phyloP scores from a whole-genome alignment of 2,113 vertebrate genomes.

The Actenoides lindsayi region DNA sequence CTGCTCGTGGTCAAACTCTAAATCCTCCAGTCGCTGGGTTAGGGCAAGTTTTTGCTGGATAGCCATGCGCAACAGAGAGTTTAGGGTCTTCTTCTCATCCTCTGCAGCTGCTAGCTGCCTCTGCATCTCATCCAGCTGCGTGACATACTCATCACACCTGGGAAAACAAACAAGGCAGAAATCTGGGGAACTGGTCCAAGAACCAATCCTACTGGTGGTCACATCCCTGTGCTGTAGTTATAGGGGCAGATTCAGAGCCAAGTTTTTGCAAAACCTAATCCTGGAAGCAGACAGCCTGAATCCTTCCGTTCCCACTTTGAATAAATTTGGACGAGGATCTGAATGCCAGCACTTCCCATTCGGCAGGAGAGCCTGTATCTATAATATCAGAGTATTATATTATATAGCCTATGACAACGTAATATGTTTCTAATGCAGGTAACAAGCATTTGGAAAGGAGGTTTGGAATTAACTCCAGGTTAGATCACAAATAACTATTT shows the following conservation, averaged over 20 bases:
- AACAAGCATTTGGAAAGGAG: neutral
- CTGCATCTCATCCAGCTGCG: constrained; percentile 98
- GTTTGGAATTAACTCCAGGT: neutral
- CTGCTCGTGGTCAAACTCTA: constrained; percentile 99
- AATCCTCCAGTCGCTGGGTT: constrained; percentile 96
- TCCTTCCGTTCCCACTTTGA: neutral
- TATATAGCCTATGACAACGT: neutral
- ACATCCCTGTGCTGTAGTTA: fast-evolving
- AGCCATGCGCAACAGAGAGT: constrained; percentile 96
- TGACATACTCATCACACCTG: constrained; percentile 97
- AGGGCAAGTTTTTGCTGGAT: constrained; percentile 99
- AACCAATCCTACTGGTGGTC: fast-evolving
- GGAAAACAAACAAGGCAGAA: constrained; percentile 17
- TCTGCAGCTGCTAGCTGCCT: constrained; percentile 96
- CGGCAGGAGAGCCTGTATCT: neutral
- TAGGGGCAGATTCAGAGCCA: neutral
- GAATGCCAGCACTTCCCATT: neutral
- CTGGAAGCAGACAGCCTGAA: neutral
- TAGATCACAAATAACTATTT: neutral
- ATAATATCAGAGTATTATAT: neutral
- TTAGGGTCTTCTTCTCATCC: constrained; percentile 98
- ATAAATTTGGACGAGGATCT: neutral
- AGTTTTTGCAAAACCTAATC: neutral
- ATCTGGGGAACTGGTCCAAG: neutral
- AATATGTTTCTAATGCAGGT: neutral